Percentiles rank a stretch among this genome's conserved stretches.
phyloP scores from a whole-genome alignment of 2,888 invertebrate genomes.

The Drosophila pseudotalamancana region DNA sequence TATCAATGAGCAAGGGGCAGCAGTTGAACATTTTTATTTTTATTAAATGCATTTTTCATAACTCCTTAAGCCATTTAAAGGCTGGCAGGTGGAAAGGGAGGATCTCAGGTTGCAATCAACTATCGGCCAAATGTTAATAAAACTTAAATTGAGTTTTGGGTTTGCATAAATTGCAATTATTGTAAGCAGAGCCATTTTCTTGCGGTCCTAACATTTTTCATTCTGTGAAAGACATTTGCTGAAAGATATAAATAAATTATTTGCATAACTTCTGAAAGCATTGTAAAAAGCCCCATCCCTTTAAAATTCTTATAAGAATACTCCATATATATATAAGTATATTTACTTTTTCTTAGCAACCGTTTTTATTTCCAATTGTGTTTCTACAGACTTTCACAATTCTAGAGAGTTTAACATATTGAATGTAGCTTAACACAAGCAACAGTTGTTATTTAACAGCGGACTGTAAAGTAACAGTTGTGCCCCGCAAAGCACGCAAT shows the following conservation, averaged over 20 bases:
- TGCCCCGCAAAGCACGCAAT: slow-evolving; percentile 8
- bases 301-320: too few species aligned
- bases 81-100: background rate
- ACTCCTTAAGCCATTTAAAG: background rate
- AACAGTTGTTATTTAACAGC: background rate
- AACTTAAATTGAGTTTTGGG: slow-evolving; percentile 6
- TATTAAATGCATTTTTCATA: slow-evolving; percentile 10
- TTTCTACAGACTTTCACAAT: background rate
- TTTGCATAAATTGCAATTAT: slow-evolving; percentile 45
- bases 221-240: background rate
- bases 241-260: background rate
- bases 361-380: too few species aligned
- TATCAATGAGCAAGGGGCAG: slow-evolving; percentile 31
- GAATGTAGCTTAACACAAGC: background rate
- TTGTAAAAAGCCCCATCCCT: too few species aligned
- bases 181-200: background rate
- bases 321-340: too few species aligned
- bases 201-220: background rate
- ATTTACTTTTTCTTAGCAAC: too few species aligned
- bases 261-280: too few species aligned
- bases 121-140: slow-evolving; percentile 15
- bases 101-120: background rate
- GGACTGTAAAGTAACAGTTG: background rate
- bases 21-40: slow-evolving; percentile 29
- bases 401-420: background rate